These are phyloP conservation scores for Schlechtendalia chinensis DNA, from an alignment of 1,140 invertebrate species.

Conservation along the genomic window DNA sequence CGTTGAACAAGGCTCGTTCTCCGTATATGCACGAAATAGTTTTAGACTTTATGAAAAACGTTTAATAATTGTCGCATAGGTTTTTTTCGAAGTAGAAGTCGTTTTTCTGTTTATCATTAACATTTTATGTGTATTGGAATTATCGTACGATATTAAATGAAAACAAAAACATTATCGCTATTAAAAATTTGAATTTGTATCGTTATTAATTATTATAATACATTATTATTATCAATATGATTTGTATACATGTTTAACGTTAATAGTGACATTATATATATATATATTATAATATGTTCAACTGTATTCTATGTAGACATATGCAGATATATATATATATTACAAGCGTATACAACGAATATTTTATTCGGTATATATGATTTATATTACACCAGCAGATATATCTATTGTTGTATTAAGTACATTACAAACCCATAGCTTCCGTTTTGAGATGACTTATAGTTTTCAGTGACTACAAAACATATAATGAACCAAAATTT, in stretches of 20 bases:
- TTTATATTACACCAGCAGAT: conserved; percentile 2
- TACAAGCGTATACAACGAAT: not conserved
- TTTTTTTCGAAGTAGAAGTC: no score
- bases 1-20: no score
- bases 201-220: no score
- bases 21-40: not conserved
- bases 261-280: no score
- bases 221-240: not conserved
- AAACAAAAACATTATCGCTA: not conserved
- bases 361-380: not conserved
- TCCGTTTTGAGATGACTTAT: conserved; percentile 20
- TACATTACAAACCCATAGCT: not conserved
- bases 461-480: conserved; percentile 7
- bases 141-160: not conserved
- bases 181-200: not conserved
- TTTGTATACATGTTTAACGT: no score
- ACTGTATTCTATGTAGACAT: not conserved
- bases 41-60: not conserved
- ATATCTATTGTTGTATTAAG: not conserved
- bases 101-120: not conserved
- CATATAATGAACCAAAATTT: not conserved
- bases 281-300: no score
- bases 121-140: no score
- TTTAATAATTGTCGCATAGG: not conserved
- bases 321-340: not conserved